A percentile compares a stretch with the other conserved stretches of the same genome.
These are phyloP conservation scores for Bergia puertoricense DNA, from an alignment of 92 coral and sea anemone genomes.

Conservation along the genomic window DNA sequence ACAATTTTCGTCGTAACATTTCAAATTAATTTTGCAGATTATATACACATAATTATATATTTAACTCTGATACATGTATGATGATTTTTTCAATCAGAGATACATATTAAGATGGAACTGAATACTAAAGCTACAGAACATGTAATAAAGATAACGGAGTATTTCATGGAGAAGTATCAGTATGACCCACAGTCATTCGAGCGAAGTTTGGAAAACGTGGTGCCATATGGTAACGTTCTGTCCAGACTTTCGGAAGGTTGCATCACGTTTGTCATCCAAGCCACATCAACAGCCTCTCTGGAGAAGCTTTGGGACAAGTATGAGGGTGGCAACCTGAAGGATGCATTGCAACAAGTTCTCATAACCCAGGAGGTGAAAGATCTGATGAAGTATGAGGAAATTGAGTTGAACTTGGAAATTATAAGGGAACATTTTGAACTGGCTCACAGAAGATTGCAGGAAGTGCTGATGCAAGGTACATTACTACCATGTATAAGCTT, in stretches of 20 bases:
- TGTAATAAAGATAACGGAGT: not conserved
- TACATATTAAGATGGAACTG: not conserved
- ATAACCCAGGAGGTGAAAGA: conserved; percentile 13
- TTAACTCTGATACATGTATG: no score
- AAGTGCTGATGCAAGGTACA: not conserved
- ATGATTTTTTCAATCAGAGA: not conserved
- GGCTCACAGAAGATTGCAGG: not conserved
- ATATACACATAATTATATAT: no score
- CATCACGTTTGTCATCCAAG: conserved; percentile 9
- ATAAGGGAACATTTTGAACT: not conserved
- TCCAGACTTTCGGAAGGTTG: not conserved
- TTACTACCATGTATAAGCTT: not conserved
- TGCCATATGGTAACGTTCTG: conserved; percentile 3
- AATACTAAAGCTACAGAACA: not conserved
- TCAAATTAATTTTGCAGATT: no score
- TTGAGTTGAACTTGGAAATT: not conserved
- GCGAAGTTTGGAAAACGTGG: not conserved
- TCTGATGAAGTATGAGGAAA: not conserved
- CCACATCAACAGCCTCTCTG: conserved; percentile 10
- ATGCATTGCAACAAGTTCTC: conserved; percentile 7
- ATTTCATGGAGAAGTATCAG: not conserved
- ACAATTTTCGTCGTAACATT: no score
- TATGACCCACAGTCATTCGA: not conserved
- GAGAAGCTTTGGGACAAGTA: conserved; percentile 25
- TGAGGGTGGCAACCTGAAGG: not conserved